A percentile compares a stretch with the other conserved stretches of the same genome.
phyloP scores from a whole-genome alignment of 2,113 vertebrate species.

The Thalassoma bifasciatum region DNA sequence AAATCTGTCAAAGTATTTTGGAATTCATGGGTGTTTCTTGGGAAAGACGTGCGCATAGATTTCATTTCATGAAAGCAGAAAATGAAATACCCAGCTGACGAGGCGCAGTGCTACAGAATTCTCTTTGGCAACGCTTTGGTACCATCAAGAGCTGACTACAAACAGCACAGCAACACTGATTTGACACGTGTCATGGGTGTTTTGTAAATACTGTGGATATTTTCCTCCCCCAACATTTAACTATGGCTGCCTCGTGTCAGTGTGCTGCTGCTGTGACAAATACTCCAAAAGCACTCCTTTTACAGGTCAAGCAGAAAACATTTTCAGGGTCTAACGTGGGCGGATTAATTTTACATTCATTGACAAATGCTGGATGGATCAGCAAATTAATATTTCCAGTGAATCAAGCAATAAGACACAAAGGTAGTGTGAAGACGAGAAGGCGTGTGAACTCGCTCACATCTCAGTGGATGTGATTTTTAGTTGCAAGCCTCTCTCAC shows the following conservation, averaged over 20 bases:
- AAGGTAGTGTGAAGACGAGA: neutral
- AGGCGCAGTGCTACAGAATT: constrained; percentile 62
- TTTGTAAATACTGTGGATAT: constrained; percentile 72
- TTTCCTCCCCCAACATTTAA: constrained; percentile 54
- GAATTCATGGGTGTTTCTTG: constrained; percentile 67
- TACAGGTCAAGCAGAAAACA: constrained; percentile 43
- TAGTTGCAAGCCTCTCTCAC: constrained; percentile 6
- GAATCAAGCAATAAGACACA: neutral
- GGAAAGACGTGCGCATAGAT: constrained; percentile 52
- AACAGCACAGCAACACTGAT: constrained; percentile 64
- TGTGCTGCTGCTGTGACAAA: constrained; percentile 51
- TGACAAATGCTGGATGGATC: constrained; percentile 24
- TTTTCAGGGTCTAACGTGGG: constrained; percentile 28
- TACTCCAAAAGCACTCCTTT: constrained; percentile 38
- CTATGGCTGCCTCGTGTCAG: constrained; percentile 46
- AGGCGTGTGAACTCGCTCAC: constrained; percentile 22
- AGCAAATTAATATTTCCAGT: constrained; percentile 29
- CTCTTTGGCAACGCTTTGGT: constrained; percentile 68
- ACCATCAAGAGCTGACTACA: constrained; percentile 67
- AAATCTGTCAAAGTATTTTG: constrained; percentile 73
- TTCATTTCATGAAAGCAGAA: constrained; percentile 67
- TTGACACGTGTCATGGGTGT: constrained; percentile 62
- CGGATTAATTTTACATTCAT: constrained; percentile 34
- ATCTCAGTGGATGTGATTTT: neutral
- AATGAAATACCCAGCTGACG: constrained; percentile 64